These are phyloP conservation scores for Heliconius aoede DNA, from an alignment of 2,888 invertebrate species.

Conservation along the genomic window DNA sequence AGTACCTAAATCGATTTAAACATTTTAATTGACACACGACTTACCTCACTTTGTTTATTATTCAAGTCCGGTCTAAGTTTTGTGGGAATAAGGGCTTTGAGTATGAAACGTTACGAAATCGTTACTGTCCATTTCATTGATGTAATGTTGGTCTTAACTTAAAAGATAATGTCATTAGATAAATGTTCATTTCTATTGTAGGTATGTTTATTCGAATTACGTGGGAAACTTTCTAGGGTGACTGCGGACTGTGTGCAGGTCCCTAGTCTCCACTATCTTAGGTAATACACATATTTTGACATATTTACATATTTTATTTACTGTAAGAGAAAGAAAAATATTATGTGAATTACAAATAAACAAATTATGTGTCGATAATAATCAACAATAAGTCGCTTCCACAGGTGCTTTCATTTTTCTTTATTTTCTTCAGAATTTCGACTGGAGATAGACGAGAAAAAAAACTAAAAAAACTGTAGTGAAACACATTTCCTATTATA, in stretches of 20 bases:
- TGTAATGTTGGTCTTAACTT: constrained; percentile 39
- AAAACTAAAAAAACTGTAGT: neutral
- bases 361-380: too few relatives aligned
- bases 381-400: neutral
- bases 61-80: constrained; percentile 9
- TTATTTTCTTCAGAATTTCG: neutral
- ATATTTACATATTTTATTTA: too few relatives aligned
- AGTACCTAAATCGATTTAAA: constrained; percentile 15
- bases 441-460: neutral
- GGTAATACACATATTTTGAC: too few relatives aligned
- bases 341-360: too few relatives aligned
- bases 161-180: constrained; percentile 45
- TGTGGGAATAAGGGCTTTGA: constrained; percentile 32
- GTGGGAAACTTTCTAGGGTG: constrained; percentile 51
- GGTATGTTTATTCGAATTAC: constrained; percentile 43
- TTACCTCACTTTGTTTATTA: constrained; percentile 15
- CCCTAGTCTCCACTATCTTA: constrained; percentile 27
- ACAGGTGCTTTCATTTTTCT: neutral
- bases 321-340: too few relatives aligned
- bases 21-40: constrained; percentile 19
- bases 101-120: constrained; percentile 35
- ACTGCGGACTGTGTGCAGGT: constrained; percentile 36
- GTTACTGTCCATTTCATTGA: constrained; percentile 38
- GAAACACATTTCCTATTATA: neutral
- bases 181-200: constrained; percentile 45